Evolutionary conservation across 2,888 invertebrate species (phyloP), one percentile per base, ranked within the genome.

Genomic region (Leucophenga maculata): DNA sequence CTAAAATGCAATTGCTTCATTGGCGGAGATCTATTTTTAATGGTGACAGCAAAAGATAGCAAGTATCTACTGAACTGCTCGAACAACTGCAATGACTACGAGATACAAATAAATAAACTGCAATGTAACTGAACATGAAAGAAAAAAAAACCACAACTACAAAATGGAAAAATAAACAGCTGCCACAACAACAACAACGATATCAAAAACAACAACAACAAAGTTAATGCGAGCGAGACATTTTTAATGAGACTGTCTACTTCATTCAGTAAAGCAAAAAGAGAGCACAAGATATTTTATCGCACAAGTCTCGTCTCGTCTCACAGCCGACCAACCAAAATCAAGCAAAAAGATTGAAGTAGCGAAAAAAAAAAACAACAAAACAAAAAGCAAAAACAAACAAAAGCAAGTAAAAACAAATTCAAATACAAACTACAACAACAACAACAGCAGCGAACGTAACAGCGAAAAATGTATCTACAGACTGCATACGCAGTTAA

Each of bases 311-410:
- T 39, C 11, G 39, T 39, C 11, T 39, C 39, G 18, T n/a, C n/a
- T n/a, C 74, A 69, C n/a, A 81, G 75, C 82, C 78, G 78, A 48
- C 80, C 80, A 81, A 81, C 83, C 80, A 81, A 75, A 81, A 71
- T 71, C 71, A 74, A 81, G 80, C 69, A 72, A 69, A 68, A 75
- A 73, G n/a, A 13, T 26, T 39, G 11, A 39, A 39, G 46, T 26
- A 22, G 22, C 62, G 48, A 48, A 1, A 48, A 64, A 48, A 1
- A 48, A 48, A 13, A 48, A 20, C 46, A 62, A 48, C 18, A n/a
- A 26, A 4, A 26, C 26, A 62, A 22, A 8, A 60, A 59, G n/a
- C 62, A 44, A 62, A 18, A 62, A 62, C 44, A 16, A 39, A 39
- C 11, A 39, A 6, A 44, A 48, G n/a, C n/a, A n/a, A n/a, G n/a